A percentile compares a stretch with the other conserved stretches of the same genome.
These are phyloP conservation scores for Caloenas nicobarica DNA, from an alignment of 2,113 vertebrate genomes.

Conservation along the genomic window DNA sequence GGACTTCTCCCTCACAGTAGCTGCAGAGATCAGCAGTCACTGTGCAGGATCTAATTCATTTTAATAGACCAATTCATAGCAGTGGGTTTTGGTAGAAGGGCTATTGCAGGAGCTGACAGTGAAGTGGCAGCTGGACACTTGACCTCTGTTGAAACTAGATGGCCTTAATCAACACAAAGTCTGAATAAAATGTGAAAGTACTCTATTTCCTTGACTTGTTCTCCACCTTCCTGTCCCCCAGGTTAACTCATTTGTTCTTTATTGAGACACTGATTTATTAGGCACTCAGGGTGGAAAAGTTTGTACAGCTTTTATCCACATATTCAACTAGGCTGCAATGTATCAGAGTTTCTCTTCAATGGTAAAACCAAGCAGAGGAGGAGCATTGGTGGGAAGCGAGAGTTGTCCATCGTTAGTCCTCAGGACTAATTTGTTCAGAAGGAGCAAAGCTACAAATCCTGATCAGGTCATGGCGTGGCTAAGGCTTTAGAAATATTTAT, in stretches of 20 bases:
- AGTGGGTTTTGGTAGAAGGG: background rate
- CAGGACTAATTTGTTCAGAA: background rate
- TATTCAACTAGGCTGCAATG: background rate
- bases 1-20: background rate
- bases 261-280: slow-evolving; percentile 23
- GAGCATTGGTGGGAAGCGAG: background rate
- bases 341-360: background rate
- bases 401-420: background rate
- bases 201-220: background rate
- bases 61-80: background rate
- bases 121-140: slow-evolving; percentile 8
- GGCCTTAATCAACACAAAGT: slow-evolving; percentile 21
- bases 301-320: background rate
- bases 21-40: background rate
- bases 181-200: background rate
- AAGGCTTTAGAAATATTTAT: background rate
- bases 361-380: background rate
- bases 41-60: background rate
- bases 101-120: background rate
- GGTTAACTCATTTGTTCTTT: slow-evolving; percentile 20
- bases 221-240: background rate
- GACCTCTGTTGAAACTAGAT: background rate
- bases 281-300: background rate
- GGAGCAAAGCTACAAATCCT: background rate
- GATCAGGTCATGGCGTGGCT: background rate